Percentiles rank a stretch among this genome's conserved stretches.
phyloP scores from a whole-genome alignment of 1,140 invertebrate species.

The Drosophila ercepeae region DNA sequence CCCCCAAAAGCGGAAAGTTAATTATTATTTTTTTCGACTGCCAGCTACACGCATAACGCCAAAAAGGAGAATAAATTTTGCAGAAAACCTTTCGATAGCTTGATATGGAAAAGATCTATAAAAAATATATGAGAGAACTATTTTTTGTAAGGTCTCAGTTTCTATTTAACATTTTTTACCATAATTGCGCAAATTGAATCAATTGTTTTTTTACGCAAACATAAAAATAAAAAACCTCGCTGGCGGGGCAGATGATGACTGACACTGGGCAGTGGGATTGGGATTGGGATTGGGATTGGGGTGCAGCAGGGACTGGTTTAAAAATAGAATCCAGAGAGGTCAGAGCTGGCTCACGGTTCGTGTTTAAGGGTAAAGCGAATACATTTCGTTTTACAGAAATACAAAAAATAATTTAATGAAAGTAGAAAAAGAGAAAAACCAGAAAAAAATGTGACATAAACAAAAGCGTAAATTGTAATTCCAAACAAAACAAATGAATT shows the following conservation, averaged over 20 bases:
- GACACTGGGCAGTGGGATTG: slow-evolving; percentile 17
- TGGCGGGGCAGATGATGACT: slow-evolving; percentile 46
- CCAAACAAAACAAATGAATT: too few species aligned
- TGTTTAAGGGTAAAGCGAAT: background rate
- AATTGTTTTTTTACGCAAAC: slow-evolving; percentile 66
- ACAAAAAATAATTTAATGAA: background rate
- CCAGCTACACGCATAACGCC: slow-evolving; percentile 49
- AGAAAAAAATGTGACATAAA: too few species aligned
- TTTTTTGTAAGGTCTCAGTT: too few species aligned
- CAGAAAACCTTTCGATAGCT: too few species aligned
- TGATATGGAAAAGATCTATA: too few species aligned
- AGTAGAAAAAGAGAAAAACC: too few species aligned
- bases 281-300: slow-evolving; percentile 10
- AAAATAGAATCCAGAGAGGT: background rate
- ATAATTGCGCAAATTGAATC: slow-evolving; percentile 63
- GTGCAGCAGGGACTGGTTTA: background rate
- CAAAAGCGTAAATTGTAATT: too few species aligned
- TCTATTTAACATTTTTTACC: slow-evolving; percentile 23
- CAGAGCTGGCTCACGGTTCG: background rate
- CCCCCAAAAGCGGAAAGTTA: slow-evolving; percentile 59
- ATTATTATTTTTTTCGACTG: slow-evolving; percentile 51
- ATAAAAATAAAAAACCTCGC: slow-evolving; percentile 41
- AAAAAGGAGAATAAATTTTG: slow-evolving; percentile 14
- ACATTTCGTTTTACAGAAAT: background rate
- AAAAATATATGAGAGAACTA: background rate